These are phyloP conservation scores for Melangyna quadrimaculata DNA, from an alignment of 2,888 invertebrate genomes.

Conservation along the genomic window DNA sequence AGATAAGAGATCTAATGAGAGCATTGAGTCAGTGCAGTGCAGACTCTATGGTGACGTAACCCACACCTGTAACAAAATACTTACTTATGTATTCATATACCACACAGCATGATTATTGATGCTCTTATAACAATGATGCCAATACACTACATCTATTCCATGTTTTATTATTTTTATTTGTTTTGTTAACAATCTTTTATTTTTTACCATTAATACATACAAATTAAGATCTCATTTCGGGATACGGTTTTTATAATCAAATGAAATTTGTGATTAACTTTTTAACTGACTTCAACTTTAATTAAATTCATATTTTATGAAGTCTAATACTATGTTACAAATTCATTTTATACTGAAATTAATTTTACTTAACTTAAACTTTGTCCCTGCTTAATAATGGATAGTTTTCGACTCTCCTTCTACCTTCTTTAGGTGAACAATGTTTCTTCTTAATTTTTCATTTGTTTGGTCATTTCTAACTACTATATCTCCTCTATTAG, in stretches of 20 bases:
- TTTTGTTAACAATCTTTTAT: not conserved
- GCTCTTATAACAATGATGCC: not conserved
- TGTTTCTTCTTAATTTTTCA: slow-evolving; percentile 23
- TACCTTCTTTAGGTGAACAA: slow-evolving; percentile 31
- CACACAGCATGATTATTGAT: no score
- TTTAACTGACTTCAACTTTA: not conserved
- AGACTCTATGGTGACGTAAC: no score
- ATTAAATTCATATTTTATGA: not conserved
- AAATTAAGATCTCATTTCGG: slow-evolving; percentile 2
- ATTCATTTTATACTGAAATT: no score
- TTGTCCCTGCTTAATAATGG: not conserved
- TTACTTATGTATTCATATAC: no score
- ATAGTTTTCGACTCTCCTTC: slow-evolving; percentile 5
- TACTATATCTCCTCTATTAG: slow-evolving; percentile 11
- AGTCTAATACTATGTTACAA: no score
- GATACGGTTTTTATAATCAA: not conserved
- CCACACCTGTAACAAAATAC: no score
- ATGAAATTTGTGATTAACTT: not conserved
- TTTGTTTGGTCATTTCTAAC: slow-evolving; percentile 28
- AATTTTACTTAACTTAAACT: no score
- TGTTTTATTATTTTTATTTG: slow-evolving; percentile 1
- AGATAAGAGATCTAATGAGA: no score
- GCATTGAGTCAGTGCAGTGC: no score
- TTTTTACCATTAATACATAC: not conserved
- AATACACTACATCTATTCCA: slow-evolving; percentile 14